Base-by-base conservation (phyloP, 1,140 invertebrate genomes). In the Drosophila pectinifera region DNA sequence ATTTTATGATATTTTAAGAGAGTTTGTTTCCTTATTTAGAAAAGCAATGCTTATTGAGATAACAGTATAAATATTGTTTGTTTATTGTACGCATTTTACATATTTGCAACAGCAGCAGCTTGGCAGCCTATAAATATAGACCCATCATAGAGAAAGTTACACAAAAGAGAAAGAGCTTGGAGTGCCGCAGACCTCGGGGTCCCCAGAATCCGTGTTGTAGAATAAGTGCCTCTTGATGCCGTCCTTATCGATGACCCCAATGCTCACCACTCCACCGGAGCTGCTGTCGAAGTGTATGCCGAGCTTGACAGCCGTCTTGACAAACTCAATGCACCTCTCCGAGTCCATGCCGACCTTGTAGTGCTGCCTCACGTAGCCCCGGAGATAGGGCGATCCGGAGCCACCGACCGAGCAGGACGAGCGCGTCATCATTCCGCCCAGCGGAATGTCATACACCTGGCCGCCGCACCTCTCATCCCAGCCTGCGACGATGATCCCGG, bases 351-450 rank as follows among this genome's bases (percentile, higher is more conserved):
- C 94, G 1, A 94, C 93, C 80, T 96, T 98, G 93, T 94, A 99
- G 72, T 97, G 95, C 5, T 96, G 94, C 92, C 99, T 97, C 4
- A 99, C 95, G 85, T 96, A 99, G 49, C 98, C 98, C 93, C 98
- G 99, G 11, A 99, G 95, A 91, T 98, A 99, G 11, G 95, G 96
- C 39, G 98, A 98, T 26, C 99, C 99, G 13, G 98, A 99, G 3
- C 99, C 99, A 49, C 98, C 98, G 83, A 98, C 97, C 1, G 97
- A 95, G 42, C 97, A 95, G 14, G 95, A 94, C 92, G 98, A 96
- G 41, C 97, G 95, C 13, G 96, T 94, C 36, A 97, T 94, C 97
- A 99, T 99, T 7, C 99, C 98, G 62, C 98, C 98, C 54, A 98
- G 93, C 6, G 98, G 97, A 63, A 99, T 94, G 24, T 94, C 95